Base-by-base conservation (phyloP, 2,113 vertebrate genomes). In the Callipepla squamata region DNA sequence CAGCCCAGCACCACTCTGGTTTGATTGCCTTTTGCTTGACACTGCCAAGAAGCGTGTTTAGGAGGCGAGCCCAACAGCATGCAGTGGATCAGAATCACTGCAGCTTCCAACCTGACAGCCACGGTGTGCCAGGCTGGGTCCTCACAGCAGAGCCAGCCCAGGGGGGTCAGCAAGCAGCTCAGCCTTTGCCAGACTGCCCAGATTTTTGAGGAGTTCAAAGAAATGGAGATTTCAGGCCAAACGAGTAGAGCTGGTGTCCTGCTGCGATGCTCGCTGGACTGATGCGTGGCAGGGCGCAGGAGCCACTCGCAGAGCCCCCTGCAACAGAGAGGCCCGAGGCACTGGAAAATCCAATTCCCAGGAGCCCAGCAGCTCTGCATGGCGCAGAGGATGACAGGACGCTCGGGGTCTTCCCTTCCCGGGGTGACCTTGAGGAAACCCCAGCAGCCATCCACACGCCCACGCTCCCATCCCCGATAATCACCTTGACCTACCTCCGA, bases 401-500 rank as follows among this genome's bases (percentile, higher is more conserved):
- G 65, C 80, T 42, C 13, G 23, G 84, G 87, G 93, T 95, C 78
- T 28, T 25, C 84, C 42, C 1, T 38, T 61, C 42, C 57, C 77
- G 84, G 78, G 44, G 84, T 94, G 87, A 94, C 87, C 91, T 87
- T 92, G 84, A 87, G 74, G 62, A 89, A 86, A 92, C 51, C 62
- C 80, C 73, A 42, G 7, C 42, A 55, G 34, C 48, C 12, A n/a
- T 20, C 50, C 50, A 58, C 11, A 22, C 28, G 50, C 36, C 32
- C 67, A 73, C 3, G 1, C n/a, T 67, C 32, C 34, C 44, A 50
- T 44, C 42, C 61, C 47, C 1, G 2, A 34, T 30, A 17, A 26
- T 65, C 87, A 94, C 94, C 95, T 92, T 95, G 93, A 95, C 89
- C 84, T 78, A 84, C 66, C 91, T 90, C 81, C 55, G 18, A 16